Conservation (phyloP, 2,113 vertebrate genomes). For the Campylorhamphus procurvoides region DNA sequence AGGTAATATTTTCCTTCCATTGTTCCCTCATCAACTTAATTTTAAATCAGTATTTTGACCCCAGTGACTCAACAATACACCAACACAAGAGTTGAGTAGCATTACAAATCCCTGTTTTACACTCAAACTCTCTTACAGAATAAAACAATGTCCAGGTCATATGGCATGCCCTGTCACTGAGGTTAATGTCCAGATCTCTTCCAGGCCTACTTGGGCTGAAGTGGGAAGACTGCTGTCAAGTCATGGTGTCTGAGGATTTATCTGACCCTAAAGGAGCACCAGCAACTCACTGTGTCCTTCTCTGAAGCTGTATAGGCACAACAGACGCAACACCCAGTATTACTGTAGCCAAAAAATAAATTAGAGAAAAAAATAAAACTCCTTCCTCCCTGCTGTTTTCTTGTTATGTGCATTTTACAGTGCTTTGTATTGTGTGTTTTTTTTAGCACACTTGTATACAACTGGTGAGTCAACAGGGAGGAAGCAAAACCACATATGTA, state of each 20-base stretch:
- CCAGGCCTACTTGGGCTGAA: not conserved
- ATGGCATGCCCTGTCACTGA: not conserved
- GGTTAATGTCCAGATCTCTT: not conserved
- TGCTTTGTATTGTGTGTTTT: not conserved
- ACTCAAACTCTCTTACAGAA: not conserved
- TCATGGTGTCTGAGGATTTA: not conserved
- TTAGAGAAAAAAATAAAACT: not conserved
- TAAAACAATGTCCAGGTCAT: not conserved
- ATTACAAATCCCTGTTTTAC: not conserved
- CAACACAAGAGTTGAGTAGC: not conserved
- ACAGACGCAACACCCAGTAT: not conserved
- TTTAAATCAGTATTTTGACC: not conserved
- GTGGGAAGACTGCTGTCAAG: not conserved
- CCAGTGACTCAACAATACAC: not conserved
- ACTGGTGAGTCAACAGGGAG: slow-evolving; percentile 34
- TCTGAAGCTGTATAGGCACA: not conserved
- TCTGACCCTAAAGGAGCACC: not conserved
- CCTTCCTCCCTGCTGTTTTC: not conserved
- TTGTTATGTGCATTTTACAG: slow-evolving; percentile 9
- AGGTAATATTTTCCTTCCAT: not conserved
- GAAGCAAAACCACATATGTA: not conserved
- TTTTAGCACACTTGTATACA: slow-evolving; percentile 7
- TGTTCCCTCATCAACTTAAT: not conserved
- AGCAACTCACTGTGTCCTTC: not conserved
- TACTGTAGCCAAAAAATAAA: not conserved